A percentile compares a stretch with the other conserved stretches of the same genome.
Evolutionary conservation across 2,888 invertebrate species (phyloP).

Genomic region (Catocala nupta): DNA sequence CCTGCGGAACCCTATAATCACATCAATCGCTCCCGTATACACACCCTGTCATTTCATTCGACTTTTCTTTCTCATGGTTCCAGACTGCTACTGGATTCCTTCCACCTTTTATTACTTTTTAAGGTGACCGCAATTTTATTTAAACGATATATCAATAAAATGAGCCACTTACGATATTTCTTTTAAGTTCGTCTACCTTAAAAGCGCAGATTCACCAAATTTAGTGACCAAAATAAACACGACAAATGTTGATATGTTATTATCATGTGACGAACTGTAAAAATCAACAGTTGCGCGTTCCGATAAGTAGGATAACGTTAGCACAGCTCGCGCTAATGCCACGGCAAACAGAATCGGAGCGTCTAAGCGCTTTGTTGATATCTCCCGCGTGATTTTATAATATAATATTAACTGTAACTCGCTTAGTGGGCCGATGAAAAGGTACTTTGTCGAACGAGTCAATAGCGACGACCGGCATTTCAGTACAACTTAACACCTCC

Average conservation of each 20-base stretch:
- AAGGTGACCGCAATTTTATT: conserved; percentile 77
- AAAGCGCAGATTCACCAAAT: conserved; percentile 54
- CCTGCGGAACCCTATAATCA: conserved; percentile 67
- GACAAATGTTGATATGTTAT: conserved; percentile 67
- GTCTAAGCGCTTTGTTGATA: conserved; percentile 62
- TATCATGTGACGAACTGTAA: conserved; percentile 72
- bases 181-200: conserved; percentile 67
- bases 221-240: conserved; percentile 57
- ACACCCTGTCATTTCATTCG: conserved; percentile 70
- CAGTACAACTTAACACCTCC: conserved; percentile 64
- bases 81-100: conserved; percentile 83
- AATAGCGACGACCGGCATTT: conserved; percentile 77
- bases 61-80: conserved; percentile 83
- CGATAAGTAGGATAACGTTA: conserved; percentile 82
- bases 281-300: conserved; percentile 70
- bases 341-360: conserved; percentile 72
- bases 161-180: conserved; percentile 58
- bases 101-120: conserved; percentile 72
- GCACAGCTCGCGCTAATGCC: conserved; percentile 72
- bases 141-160: conserved; percentile 78
- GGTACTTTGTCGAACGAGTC: conserved; percentile 64
- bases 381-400: conserved; percentile 83
- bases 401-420: conserved; percentile 81
- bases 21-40: conserved; percentile 48
- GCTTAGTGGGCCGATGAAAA: conserved; percentile 73